phyloP scores from a whole-genome alignment of 1,140 invertebrate species.

The Melitaea cinxia region DNA sequence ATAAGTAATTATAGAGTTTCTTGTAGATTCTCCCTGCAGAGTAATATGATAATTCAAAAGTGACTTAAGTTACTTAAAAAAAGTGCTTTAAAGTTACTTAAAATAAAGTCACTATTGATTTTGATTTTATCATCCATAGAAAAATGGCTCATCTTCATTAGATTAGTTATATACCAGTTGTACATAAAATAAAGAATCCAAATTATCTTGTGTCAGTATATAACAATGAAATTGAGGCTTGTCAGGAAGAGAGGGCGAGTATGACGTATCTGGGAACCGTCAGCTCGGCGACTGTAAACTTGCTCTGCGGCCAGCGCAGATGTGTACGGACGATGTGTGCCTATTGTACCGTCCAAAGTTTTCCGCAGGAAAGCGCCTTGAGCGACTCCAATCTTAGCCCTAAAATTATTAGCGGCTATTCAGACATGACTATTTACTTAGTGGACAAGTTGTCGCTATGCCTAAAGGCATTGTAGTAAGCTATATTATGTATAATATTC shows the following conservation, averaged over 20 bases:
- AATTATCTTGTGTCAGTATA: too few species aligned
- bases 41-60: too few species aligned
- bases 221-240: constrained; percentile 56
- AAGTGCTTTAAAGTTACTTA: too few species aligned
- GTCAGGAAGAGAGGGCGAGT: constrained; percentile 50
- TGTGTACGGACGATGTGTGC: constrained; percentile 43
- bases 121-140: too few species aligned
- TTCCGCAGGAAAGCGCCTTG: constrained; percentile 53
- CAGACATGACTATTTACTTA: constrained; percentile 76
- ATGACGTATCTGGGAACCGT: constrained; percentile 67
- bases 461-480: not conserved
- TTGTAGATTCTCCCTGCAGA: too few species aligned
- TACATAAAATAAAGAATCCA: too few species aligned
- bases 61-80: too few species aligned
- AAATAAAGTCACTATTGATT: too few species aligned
- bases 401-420: constrained; percentile 65
- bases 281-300: constrained; percentile 64
- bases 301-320: constrained; percentile 68
- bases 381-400: constrained; percentile 54
- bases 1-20: too few species aligned
- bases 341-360: constrained; percentile 59
- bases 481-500: not conserved
- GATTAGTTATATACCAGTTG: too few species aligned
- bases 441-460: constrained; percentile 26
- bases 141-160: too few species aligned